Percentiles rank a stretch among this genome's conserved stretches.
These are phyloP conservation scores for Phaonia tiefii DNA, from an alignment of 2,888 invertebrate species.

Conservation along the genomic window DNA sequence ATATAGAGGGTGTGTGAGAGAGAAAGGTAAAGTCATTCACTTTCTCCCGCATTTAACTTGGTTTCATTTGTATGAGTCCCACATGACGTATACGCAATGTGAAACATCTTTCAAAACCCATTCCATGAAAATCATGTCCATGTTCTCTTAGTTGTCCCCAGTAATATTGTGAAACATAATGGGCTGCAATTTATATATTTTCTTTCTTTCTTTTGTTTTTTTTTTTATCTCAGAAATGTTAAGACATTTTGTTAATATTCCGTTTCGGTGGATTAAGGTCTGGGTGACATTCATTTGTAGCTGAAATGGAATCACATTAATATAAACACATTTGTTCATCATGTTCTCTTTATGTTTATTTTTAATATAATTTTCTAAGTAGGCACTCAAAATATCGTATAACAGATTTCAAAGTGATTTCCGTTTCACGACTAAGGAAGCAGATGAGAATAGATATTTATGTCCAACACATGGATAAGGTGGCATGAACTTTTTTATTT, in stretches of 20 bases:
- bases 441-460: no score
- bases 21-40: neutral
- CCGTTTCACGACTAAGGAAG: no score
- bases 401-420: neutral
- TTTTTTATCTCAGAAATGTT: neutral
- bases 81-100: neutral
- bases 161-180: neutral
- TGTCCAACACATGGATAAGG: no score
- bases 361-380: neutral
- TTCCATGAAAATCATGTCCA: neutral
- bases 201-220: no score
- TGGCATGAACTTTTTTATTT: no score
- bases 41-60: neutral
- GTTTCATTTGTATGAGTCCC: slow-evolving; percentile 1
- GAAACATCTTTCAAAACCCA: neutral
- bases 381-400: neutral
- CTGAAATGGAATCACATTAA: neutral
- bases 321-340: neutral
- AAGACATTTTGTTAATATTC: neutral
- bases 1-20: no score
- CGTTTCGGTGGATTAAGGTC: neutral
- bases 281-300: slow-evolving; percentile 10
- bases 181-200: neutral
- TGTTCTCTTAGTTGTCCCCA: neutral
- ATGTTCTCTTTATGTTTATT: neutral